Base-by-base conservation (phyloP, 2,888 invertebrate genomes). In the Cantharis nigra region DNA sequence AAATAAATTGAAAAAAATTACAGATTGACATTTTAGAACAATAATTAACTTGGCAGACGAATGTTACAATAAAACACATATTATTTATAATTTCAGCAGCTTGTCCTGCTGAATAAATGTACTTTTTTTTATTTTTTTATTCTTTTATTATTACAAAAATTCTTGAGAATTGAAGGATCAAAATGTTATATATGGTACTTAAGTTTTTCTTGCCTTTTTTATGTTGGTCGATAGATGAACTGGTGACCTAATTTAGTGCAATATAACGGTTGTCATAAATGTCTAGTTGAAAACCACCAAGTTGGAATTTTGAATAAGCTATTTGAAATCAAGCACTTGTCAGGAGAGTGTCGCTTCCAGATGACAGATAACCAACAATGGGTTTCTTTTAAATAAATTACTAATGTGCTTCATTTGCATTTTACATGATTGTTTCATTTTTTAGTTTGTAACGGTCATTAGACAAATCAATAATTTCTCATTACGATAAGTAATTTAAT, bases 161-260 rank as follows among this genome's bases (percentile, higher is more conserved):
- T 49, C n/a, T 49, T 49, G 49, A 49, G 4, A 49, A 49, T 67
- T 67, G 23, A 67, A 67, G 65, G n/a, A 67, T 23, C 20, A 26
- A n/a, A 67, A 67, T 23, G 10, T 67, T 67, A 67, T 23, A 67
- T 67, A 67, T 18, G 65, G n/a, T 23, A 63, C 74, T 69, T 74
- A 74, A 69, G 69, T 63, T 74, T 74, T 74, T 70, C 70, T 30
- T 33, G 62, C 28, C 16, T 30, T 74, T 67, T 70, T 49, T 69
- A 13, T 30, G 30, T 23, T 64, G 75, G 70, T 75, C 75, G 70
- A 75, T 75, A 71, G 70, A 75, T 75, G 75, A 75, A 75, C 75
- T 70, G 70, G 69, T 75, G 75, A 75, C 75, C 75, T 75, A 70
- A 75, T 71, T 75, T 71, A 14, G 64, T 69, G 63, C 69, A 63